Conservation (phyloP, 2,888 invertebrate genomes). For the Hoplodrina ambigua region DNA sequence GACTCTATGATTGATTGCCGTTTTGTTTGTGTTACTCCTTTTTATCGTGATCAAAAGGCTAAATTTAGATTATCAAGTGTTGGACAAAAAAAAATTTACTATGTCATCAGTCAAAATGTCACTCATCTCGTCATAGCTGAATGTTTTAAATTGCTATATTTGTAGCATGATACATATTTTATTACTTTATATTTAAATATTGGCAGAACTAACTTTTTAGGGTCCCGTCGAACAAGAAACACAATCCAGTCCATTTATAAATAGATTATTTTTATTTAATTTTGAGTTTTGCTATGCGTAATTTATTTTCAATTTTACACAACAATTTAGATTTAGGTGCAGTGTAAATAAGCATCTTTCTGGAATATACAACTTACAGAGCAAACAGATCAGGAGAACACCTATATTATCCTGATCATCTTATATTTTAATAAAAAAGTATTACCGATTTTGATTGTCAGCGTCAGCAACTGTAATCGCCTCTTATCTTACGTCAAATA, state of each 20-base stretch:
- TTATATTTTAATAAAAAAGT: background rate
- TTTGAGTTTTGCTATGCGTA: background rate
- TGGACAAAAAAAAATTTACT: background rate
- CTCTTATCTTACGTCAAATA: background rate
- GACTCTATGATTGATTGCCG: conserved; percentile 43
- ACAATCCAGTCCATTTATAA: background rate
- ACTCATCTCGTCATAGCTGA: conserved; percentile 3
- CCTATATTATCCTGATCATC: too few relatives aligned
- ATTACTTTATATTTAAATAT: conserved; percentile 26
- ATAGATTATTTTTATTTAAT: background rate
- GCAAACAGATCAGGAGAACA: background rate
- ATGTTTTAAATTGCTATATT: conserved; percentile 22
- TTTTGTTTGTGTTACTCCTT: conserved; percentile 26
- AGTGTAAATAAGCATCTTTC: background rate
- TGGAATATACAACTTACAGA: background rate
- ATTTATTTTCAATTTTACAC: background rate
- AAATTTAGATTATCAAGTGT: conserved; percentile 13
- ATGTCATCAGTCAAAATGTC: conserved; percentile 25
- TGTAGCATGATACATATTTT: conserved; percentile 18
- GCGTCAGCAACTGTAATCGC: background rate
- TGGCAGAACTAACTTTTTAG: conserved; percentile 25
- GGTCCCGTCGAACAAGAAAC: background rate
- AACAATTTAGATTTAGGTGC: too few relatives aligned
- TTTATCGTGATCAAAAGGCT: conserved; percentile 13
- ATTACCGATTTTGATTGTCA: background rate